Evolutionary conservation across 2,888 invertebrate genomes (phyloP).

Genomic region (Trissolcus brochymenae): DNA sequence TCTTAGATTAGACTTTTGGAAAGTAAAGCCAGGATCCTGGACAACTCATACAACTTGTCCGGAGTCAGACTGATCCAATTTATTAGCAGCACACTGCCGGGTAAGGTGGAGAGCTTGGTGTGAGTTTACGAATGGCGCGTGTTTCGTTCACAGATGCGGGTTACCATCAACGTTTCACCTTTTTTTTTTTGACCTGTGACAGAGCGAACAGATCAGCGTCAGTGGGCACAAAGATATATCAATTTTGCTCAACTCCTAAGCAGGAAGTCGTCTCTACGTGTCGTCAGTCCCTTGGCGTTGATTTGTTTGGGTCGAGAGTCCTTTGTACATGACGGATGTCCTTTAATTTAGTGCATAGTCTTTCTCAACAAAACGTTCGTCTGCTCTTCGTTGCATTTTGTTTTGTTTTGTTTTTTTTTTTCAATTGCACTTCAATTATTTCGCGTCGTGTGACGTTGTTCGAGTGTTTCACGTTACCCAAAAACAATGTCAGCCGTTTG

Average conservation of each 20-base stretch:
- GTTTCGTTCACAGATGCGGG: conserved; percentile 29
- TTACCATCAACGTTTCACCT: not conserved
- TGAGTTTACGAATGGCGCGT: conserved; percentile 55
- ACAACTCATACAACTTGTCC: conserved; percentile 72
- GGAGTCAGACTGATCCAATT: conserved; percentile 74
- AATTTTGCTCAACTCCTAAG: conserved; percentile 41
- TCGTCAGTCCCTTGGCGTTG: conserved; percentile 43
- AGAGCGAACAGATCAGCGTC: conserved; percentile 14
- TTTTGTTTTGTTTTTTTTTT: conserved; percentile 34
- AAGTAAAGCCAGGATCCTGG: conserved; percentile 71
- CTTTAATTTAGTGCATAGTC: conserved; percentile 55
- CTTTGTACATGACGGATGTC: conserved; percentile 56
- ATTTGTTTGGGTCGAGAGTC: conserved; percentile 52
- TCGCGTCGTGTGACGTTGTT: conserved; percentile 51
- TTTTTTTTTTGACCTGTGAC: conserved; percentile 30
- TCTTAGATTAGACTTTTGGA: conserved; percentile 73
- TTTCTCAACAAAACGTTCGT: conserved; percentile 56
- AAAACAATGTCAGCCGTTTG: conserved; percentile 50
- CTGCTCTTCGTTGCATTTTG: conserved; percentile 25
- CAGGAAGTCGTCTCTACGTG: conserved; percentile 55
- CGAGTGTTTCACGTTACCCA: conserved; percentile 34
- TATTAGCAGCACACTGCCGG: conserved; percentile 64
- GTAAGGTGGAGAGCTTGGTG: conserved; percentile 51
- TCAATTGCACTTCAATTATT: conserved; percentile 60
- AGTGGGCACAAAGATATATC: conserved; percentile 51